Conservation (phyloP, 1,140 invertebrate species). For the Polyergus mexicanus region DNA sequence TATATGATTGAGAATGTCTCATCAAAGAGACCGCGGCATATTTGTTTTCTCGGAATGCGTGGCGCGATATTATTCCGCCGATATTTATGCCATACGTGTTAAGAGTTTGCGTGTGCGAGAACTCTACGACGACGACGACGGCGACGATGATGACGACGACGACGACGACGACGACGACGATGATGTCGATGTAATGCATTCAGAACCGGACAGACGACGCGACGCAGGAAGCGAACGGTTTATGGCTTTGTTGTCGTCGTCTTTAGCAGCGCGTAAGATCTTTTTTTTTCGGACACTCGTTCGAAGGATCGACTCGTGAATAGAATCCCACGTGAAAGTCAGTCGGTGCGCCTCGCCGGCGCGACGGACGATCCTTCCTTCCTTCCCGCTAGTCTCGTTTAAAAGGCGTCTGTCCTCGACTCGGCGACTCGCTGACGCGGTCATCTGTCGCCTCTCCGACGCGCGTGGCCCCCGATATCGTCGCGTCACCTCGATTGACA, state of each 20-base stretch:
- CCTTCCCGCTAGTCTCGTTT: constrained; percentile 61
- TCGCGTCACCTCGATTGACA: constrained; percentile 50
- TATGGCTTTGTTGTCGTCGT: constrained; percentile 51
- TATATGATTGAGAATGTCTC: neutral
- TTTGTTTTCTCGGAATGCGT: constrained; percentile 46
- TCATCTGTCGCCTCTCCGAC: constrained; percentile 68
- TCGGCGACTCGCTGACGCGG: constrained; percentile 68
- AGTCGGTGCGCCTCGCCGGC: constrained; percentile 32
- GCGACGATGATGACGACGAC: neutral
- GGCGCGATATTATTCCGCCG: constrained; percentile 45
- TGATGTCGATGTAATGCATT: constrained; percentile 47
- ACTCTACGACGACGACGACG: neutral
- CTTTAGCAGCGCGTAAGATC: neutral
- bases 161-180: no score
- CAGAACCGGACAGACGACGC: constrained; percentile 29
- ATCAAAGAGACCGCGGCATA: constrained; percentile 4
- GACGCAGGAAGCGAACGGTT: constrained; percentile 50
- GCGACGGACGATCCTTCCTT: constrained; percentile 59
- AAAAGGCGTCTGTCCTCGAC: constrained; percentile 69
- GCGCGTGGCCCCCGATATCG: constrained; percentile 39
- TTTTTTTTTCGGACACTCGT: constrained; percentile 31
- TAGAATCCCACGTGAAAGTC: constrained; percentile 59
- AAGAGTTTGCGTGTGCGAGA: constrained; percentile 44
- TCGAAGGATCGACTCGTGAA: neutral
- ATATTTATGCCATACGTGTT: constrained; percentile 55